phyloP scores from a whole-genome alignment of 2,797 vertebrate species.

The Gymnopithys bicolor region DNA sequence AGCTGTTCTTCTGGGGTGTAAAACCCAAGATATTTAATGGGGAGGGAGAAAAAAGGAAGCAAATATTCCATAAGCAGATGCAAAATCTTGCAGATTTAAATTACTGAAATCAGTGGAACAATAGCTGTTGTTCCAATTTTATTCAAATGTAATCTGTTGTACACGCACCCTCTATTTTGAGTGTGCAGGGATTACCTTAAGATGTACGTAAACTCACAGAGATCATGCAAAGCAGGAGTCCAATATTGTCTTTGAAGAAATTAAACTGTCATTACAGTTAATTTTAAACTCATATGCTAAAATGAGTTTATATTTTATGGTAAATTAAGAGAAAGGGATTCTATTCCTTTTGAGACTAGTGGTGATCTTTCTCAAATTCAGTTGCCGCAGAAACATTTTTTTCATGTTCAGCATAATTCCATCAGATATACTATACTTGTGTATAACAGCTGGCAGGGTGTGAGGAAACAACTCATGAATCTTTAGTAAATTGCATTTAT shows the following conservation, averaged over 20 bases:
- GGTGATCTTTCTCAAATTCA: conserved; percentile 10
- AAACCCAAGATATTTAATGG: background rate
- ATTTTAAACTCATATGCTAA: conserved; percentile 5
- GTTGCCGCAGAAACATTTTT: background rate
- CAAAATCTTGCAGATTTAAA: background rate
- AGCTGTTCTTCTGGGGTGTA: background rate
- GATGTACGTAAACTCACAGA: background rate
- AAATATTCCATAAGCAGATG: background rate
- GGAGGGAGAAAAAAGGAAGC: background rate
- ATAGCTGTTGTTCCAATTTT: background rate
- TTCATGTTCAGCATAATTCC: background rate
- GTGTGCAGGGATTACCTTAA: background rate
- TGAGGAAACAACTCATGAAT: conserved; percentile 44
- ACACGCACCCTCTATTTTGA: background rate
- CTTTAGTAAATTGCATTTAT: conserved; percentile 7
- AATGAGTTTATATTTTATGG: background rate
- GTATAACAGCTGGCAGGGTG: background rate
- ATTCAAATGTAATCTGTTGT: background rate
- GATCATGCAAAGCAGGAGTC: background rate
- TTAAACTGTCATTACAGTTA: conserved; percentile 9
- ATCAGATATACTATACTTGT: conserved; percentile 7
- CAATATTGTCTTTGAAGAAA: conserved; percentile 5
- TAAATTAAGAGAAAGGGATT: conserved; percentile 27
- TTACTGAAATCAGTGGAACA: background rate
- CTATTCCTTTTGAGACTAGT: conserved; percentile 18